Percentiles rank a stretch among this genome's conserved stretches.
These are phyloP conservation scores for Chironomus tentans DNA, from an alignment of 2,888 invertebrate species.

Conservation along the genomic window DNA sequence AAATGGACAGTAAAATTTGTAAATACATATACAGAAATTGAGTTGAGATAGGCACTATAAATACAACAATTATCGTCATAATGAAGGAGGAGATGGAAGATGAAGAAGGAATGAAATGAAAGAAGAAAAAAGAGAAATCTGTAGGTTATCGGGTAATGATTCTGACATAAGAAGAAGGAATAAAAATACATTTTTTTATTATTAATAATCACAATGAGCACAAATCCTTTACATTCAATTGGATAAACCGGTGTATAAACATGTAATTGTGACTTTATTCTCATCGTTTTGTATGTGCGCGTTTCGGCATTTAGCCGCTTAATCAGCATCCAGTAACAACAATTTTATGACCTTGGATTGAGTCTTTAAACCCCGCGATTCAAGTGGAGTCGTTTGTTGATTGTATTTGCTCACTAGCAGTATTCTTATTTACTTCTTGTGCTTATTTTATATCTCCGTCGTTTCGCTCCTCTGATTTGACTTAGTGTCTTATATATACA, in stretches of 20 bases:
- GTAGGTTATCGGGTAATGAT: constrained; percentile 21
- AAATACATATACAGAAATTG: background rate
- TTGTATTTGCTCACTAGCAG: background rate
- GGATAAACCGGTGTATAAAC: too few species aligned
- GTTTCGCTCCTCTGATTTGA: constrained; percentile 16
- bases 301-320: constrained; percentile 14
- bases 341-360: constrained; percentile 25
- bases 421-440: constrained; percentile 7
- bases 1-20: too few species aligned
- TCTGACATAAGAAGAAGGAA: background rate
- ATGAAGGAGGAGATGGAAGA: background rate
- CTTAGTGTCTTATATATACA: constrained; percentile 24
- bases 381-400: background rate
- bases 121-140: constrained; percentile 14
- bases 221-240: too few species aligned
- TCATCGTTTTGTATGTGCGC: background rate
- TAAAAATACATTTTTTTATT: background rate
- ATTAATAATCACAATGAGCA: too few species aligned
- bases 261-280: too few species aligned
- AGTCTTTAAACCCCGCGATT: constrained; percentile 20
- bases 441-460: constrained; percentile 2
- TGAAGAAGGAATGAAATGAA: background rate
- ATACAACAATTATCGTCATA: background rate
- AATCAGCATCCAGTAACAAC: constrained; percentile 8
- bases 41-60: background rate